Percentiles rank a stretch among this genome's conserved stretches.
These are phyloP conservation scores for Rhynchonycteris naso DNA, from an alignment of 2,797 vertebrate species.

Conservation along the genomic window DNA sequence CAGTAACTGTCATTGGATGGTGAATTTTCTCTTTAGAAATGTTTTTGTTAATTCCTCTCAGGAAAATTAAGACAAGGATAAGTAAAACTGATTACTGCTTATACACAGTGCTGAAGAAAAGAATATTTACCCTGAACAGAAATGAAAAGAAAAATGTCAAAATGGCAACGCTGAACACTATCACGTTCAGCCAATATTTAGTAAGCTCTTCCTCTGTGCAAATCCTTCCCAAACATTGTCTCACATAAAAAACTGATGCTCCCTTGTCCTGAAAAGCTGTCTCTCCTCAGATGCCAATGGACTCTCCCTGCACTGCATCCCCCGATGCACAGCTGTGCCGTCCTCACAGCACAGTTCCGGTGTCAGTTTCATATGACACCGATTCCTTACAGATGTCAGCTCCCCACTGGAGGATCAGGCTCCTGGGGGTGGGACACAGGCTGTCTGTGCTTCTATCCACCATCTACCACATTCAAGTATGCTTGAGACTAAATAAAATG, in stretches of 20 bases:
- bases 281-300: background rate
- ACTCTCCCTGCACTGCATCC: background rate
- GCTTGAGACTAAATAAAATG: background rate
- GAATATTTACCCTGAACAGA: background rate
- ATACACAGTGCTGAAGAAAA: background rate
- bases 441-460: background rate
- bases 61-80: conserved; percentile 31
- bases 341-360: background rate
- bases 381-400: background rate
- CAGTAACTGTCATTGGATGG: conserved; percentile 66
- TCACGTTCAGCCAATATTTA: conserved; percentile 20
- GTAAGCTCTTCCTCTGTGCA: conserved; percentile 3
- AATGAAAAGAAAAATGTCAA: background rate
- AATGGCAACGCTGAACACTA: background rate
- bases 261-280: background rate
- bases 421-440: background rate
- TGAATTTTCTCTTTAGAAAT: conserved; percentile 55
- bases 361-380: background rate
- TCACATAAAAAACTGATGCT: background rate
- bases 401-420: background rate
- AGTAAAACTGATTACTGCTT: conserved; percentile 38
- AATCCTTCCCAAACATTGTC: background rate
- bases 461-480: background rate
- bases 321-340: background rate
- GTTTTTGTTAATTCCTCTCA: conserved; percentile 50